Conservation (phyloP, 2,113 vertebrate genomes). For the Oncorhynchus gorbuscha region DNA sequence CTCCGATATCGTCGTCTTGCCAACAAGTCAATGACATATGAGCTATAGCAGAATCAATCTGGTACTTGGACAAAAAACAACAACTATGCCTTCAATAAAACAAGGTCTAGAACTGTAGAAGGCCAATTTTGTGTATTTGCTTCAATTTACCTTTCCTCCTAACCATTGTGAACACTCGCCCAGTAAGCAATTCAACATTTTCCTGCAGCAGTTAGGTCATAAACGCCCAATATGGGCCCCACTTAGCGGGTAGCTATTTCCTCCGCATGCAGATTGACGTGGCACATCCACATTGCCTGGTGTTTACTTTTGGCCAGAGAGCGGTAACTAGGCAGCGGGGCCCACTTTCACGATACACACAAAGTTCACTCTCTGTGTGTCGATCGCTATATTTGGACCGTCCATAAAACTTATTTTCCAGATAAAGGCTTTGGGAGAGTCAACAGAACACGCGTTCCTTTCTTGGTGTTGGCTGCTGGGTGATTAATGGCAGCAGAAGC, state of each 20-base stretch:
- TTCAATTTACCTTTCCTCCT: not conserved
- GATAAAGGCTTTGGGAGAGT: slow-evolving; percentile 48
- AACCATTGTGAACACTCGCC: not conserved
- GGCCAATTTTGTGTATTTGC: not conserved
- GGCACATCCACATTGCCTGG: slow-evolving; percentile 49
- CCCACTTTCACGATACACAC: slow-evolving; percentile 25
- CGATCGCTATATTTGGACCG: slow-evolving; percentile 78
- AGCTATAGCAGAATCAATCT: no score
- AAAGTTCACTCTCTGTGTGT: slow-evolving; percentile 26
- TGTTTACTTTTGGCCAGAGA: slow-evolving; percentile 59
- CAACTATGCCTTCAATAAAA: not conserved
- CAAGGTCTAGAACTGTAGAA: not conserved
- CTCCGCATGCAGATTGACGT: slow-evolving; percentile 52
- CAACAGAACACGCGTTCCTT: slow-evolving; percentile 63
- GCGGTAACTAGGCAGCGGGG: slow-evolving; percentile 65
- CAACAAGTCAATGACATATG: no score
- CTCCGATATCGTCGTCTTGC: no score
- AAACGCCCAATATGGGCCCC: slow-evolving; percentile 2
- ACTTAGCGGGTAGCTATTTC: slow-evolving; percentile 12
- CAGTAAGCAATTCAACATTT: slow-evolving; percentile 3
- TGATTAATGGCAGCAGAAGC: slow-evolving; percentile 54
- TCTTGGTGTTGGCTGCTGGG: slow-evolving; percentile 62
- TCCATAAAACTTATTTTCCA: slow-evolving; percentile 43
- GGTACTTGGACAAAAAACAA: no score
- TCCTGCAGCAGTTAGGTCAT: not conserved